Evolutionary conservation across 2,797 vertebrate species (phyloP).

Genomic region (Balearica regulorum): DNA sequence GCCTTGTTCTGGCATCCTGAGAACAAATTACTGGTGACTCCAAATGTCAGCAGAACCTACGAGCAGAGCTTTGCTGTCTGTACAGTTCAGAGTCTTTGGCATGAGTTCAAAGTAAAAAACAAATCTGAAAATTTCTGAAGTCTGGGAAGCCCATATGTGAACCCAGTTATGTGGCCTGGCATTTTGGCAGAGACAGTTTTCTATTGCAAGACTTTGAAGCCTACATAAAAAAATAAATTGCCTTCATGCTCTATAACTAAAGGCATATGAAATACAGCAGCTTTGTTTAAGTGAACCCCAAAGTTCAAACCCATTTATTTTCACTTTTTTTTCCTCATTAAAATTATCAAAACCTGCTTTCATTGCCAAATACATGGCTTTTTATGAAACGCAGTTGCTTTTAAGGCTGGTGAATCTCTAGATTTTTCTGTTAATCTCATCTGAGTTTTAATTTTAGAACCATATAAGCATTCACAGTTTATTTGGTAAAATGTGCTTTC

Average conservation of each 20-base stretch:
- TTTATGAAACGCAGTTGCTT: not conserved
- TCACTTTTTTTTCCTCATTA: not conserved
- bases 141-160: not conserved
- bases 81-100: not conserved
- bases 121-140: not conserved
- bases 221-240: not conserved
- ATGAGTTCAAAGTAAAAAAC: conserved; percentile 13
- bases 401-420: not conserved
- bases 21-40: not conserved
- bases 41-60: conserved; percentile 12
- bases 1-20: not conserved
- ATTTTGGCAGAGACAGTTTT: not conserved
- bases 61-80: not conserved
- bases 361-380: not conserved
- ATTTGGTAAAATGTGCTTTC: not conserved
- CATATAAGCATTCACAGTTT: not conserved
- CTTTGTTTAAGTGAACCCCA: conserved; percentile 6
- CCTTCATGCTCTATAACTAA: not conserved
- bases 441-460: conserved; percentile 3
- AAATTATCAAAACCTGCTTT: not conserved
- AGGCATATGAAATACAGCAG: not conserved
- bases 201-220: not conserved
- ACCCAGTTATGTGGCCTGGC: not conserved
- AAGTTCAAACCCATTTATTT: conserved; percentile 17
- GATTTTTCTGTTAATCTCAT: not conserved